Evolutionary conservation across 2,888 invertebrate species (phyloP), one percentile per base, ranked within the genome.

Genomic region (Papilio elwesi): DNA sequence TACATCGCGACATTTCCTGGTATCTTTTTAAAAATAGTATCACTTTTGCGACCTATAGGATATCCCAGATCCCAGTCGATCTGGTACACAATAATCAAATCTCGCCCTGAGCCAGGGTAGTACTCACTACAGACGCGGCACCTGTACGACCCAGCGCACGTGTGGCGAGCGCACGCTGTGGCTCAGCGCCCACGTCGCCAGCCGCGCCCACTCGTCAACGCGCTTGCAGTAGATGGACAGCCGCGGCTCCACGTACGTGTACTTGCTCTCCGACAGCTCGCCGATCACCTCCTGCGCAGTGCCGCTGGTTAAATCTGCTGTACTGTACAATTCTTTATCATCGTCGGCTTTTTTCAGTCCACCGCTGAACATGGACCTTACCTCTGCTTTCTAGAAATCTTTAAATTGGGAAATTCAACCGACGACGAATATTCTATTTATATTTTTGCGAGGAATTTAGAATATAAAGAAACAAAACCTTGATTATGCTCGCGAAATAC

Each of bases 201-300:
- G 91, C 85, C 97, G 98, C 84, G 97, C 97, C 99, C 99, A 99
- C 89, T 99, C 99, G 78, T 97, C 96, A 1, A 94, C 93, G 75
- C 95, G 96, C 86, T 98, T 97, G 65, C 99, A 99, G 89, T 99
- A 99, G 83, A 99, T 98, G 12, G 99, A 99, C 74, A 99, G 93
- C 73, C 99, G 95, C 6, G 98, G 94, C 88, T 99, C 99, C 0
- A 97, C 96, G 92, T 99, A 98, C 88, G 99, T 99, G 90, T 99
- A 99, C 86, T 99, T 99, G 77, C 97, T 98, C 87, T 99, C 99
- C 86, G 98, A 98, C 75, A 99, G 94, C 91, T 99, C 99, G 75
- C 95, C 96, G 76, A 98, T 96, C 1, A 99, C 98, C 91, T 99
- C 99, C 96, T 97, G 74, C 0, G 49, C 15, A 52, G 6, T 52